phyloP scores from a whole-genome alignment of 2,888 invertebrate species.

The Campoplex capitator region DNA sequence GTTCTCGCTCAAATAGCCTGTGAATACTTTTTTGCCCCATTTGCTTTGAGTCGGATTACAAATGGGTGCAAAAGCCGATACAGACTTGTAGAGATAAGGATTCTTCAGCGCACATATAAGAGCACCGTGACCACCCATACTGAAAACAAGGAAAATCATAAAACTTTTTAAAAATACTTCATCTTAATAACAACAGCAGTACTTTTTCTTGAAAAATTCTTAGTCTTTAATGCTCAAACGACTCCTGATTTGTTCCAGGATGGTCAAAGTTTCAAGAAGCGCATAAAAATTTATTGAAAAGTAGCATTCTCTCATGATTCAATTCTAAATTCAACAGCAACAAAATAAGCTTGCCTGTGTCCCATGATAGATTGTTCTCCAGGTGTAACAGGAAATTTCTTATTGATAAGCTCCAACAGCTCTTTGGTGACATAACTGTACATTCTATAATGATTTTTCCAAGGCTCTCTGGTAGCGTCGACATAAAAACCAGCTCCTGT shows the following conservation, averaged over 20 bases:
- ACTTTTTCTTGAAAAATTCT: background rate
- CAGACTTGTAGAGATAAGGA: constrained; percentile 94
- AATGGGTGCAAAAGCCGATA: constrained; percentile 98
- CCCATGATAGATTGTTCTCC: constrained; percentile 92
- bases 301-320: background rate
- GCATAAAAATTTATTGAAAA: background rate
- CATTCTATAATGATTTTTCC: constrained; percentile 97
- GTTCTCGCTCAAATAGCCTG: constrained; percentile 91
- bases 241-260: too few relatives aligned
- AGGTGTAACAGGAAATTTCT: constrained; percentile 89
- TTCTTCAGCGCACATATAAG: constrained; percentile 95
- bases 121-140: constrained; percentile 99
- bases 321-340: background rate
- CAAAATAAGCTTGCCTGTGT: constrained; percentile 87
- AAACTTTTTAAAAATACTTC: background rate
- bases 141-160: constrained; percentile 84
- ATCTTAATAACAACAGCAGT: background rate
- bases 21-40: constrained; percentile 95
- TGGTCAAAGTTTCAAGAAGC: background rate
- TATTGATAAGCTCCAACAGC: constrained; percentile 90
- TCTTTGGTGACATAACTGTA: constrained; percentile 97
- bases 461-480: constrained; percentile 95
- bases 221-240: background rate
- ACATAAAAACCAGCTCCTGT: constrained; percentile 98
- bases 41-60: constrained; percentile 93